Conservation (phyloP, 2,888 invertebrate genomes). For the Microdon myrmicae region DNA sequence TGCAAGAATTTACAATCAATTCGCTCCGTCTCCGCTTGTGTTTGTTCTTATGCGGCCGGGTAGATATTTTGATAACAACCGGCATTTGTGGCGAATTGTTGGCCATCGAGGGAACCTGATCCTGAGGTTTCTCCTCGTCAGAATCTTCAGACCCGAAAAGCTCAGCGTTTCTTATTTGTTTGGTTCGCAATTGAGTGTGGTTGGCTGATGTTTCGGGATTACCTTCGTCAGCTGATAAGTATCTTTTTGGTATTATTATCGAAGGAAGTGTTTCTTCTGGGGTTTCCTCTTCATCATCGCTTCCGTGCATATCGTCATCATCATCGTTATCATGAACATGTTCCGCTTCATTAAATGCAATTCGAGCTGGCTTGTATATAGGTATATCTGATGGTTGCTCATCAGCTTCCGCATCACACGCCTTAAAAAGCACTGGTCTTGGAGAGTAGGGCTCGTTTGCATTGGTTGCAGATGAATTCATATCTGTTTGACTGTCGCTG, state of each 20-base stretch:
- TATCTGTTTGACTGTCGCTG: constrained; percentile 4
- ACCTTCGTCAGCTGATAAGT: constrained; percentile 4
- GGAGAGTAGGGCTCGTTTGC: constrained; percentile 48
- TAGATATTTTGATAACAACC: constrained; percentile 4
- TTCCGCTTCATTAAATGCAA: neutral
- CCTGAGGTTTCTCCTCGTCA: constrained; percentile 16
- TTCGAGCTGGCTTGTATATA: constrained; percentile 40
- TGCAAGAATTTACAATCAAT: constrained; percentile 1
- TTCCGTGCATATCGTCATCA: neutral
- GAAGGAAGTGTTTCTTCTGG: neutral
- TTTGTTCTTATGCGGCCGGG: neutral
- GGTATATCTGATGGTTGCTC: constrained; percentile 36
- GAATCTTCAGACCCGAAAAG: constrained; percentile 45
- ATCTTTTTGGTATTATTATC: constrained; percentile 14
- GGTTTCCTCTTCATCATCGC: neutral
- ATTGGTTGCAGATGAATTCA: constrained; percentile 4
- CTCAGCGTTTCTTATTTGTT: constrained; percentile 13
- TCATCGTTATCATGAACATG: neutral
- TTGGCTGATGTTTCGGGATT: neutral
- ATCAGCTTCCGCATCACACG: constrained; percentile 29
- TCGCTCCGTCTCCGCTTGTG: constrained; percentile 29
- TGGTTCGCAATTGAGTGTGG: constrained; percentile 1
- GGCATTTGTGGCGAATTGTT: neutral
- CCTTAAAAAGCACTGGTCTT: constrained; percentile 9
- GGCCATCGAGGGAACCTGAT: neutral